Conservation (phyloP, 35 echinoderm and acorn worm species). For the Hemicentrotus pulcherrimus region DNA sequence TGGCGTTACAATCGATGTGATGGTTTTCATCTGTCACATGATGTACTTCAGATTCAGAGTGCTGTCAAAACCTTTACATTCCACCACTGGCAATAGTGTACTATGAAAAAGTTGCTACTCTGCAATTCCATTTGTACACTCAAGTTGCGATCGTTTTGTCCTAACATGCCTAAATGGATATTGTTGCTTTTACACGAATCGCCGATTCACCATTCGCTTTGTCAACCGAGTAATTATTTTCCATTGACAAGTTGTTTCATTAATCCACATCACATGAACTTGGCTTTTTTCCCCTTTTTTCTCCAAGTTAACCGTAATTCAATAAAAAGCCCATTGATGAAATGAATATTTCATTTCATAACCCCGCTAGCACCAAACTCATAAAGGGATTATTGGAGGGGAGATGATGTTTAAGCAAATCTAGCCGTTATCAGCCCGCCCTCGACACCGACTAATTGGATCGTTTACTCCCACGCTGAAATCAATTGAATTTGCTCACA, state of each 20-base stretch:
- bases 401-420: not conserved
- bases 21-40: not conserved
- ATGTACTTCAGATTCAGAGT: not conserved
- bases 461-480: slow-evolving; percentile 9
- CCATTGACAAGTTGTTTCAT: not conserved
- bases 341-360: not conserved
- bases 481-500: slow-evolving; percentile 5
- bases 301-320: not conserved
- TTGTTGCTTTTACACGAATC: not conserved
- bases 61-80: not conserved
- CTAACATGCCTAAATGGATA: not conserved
- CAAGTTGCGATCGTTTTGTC: not conserved
- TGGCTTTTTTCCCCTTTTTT: not conserved
- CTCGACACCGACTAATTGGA: not conserved
- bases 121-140: not conserved
- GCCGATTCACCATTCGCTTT: not conserved
- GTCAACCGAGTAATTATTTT: not conserved
- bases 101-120: not conserved
- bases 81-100: not conserved
- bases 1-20: not conserved
- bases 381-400: not conserved
- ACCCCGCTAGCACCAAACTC: not conserved
- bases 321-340: not conserved
- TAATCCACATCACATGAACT: not conserved
- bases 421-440: not conserved